Conservation (phyloP, 23 tunicate genomes). For the Phallusia fumigata region DNA sequence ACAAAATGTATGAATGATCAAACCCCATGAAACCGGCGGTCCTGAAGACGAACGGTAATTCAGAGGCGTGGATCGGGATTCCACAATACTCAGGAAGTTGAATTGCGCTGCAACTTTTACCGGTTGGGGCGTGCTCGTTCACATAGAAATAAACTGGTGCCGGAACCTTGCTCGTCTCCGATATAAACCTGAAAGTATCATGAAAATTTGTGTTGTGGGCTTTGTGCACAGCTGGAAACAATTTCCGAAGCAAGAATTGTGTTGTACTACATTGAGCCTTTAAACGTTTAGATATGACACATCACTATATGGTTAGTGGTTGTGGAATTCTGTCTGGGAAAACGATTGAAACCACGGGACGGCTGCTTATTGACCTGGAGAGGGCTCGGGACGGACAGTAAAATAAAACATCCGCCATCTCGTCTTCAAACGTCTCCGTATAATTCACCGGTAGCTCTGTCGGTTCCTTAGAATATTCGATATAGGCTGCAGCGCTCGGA, state of each 20-base stretch:
- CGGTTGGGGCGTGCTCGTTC: not conserved
- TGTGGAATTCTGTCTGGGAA: not conserved
- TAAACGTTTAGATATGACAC: too few relatives aligned
- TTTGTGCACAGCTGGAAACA: too few relatives aligned
- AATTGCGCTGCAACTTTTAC: not conserved
- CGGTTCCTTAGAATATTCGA: slow-evolving; percentile 8
- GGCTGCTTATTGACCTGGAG: slow-evolving; percentile 26
- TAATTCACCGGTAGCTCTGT: slow-evolving; percentile 21
- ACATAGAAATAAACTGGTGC: not conserved
- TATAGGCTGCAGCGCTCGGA: slow-evolving; percentile 28
- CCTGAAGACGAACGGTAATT: not conserved
- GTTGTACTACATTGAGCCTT: too few relatives aligned
- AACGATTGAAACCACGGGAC: not conserved
- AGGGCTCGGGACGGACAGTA: slow-evolving; percentile 53
- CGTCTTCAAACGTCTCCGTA: slow-evolving; percentile 32
- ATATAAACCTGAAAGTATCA: not conserved
- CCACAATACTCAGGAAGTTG: not conserved
- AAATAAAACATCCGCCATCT: slow-evolving; percentile 43
- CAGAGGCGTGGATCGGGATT: not conserved
- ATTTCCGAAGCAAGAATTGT: too few relatives aligned
- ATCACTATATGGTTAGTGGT: not conserved
- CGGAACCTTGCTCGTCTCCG: not conserved
- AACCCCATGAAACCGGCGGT: not conserved
- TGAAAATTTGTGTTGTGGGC: not conserved
- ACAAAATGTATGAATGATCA: not conserved